Conservation (phyloP, 2,113 vertebrate genomes). For the Pycnonotus jocosus region DNA sequence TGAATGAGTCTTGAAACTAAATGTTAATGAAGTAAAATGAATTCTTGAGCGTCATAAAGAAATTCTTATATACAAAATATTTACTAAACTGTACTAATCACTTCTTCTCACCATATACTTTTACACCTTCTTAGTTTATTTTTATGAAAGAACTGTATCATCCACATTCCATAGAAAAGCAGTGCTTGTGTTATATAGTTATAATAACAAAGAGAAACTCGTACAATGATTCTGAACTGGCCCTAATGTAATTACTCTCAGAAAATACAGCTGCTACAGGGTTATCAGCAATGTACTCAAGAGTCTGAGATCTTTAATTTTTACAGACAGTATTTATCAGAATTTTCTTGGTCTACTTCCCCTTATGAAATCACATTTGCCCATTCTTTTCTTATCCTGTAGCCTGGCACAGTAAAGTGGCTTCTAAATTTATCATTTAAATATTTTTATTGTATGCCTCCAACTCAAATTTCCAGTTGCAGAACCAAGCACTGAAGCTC, state of each 20-base stretch:
- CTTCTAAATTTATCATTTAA: not conserved
- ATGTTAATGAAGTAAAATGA: not conserved
- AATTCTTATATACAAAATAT: not conserved
- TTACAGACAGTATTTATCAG: not conserved
- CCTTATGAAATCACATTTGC: not conserved
- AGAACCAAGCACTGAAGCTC: not conserved
- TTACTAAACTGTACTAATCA: not conserved
- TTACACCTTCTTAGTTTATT: not conserved
- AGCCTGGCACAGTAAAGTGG: not conserved
- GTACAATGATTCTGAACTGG: not conserved
- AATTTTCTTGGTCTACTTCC: not conserved
- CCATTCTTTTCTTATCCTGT: not conserved
- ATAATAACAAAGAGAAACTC: not conserved
- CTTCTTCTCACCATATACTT: not conserved
- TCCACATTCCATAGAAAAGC: not conserved
- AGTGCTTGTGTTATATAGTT: not conserved
- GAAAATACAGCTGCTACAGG: not conserved
- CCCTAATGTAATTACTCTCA: not conserved
- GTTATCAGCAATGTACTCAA: not conserved
- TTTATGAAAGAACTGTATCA: not conserved
- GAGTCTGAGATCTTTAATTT: not conserved
- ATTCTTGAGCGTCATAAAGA: not conserved
- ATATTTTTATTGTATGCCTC: not conserved
- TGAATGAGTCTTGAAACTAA: not conserved
- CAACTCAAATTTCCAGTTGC: not conserved